These are phyloP conservation scores for Cyanocitta stelleri DNA, from an alignment of 2,113 vertebrate genomes.

Conservation along the genomic window DNA sequence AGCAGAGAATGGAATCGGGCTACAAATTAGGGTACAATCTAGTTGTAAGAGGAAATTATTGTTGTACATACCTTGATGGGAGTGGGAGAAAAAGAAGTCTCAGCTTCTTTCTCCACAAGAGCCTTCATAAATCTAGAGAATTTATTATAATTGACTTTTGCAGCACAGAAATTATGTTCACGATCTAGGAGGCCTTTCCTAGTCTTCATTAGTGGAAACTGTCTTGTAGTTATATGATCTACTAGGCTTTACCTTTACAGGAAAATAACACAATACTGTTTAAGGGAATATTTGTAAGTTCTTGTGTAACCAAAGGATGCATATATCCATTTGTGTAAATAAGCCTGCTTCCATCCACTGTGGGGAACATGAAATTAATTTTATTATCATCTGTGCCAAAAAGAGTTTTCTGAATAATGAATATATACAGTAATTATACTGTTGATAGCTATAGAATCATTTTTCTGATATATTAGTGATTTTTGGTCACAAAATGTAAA, in stretches of 20 bases:
- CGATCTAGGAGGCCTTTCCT: neutral
- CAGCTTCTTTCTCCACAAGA: neutral
- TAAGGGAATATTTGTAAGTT: neutral
- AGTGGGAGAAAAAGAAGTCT: neutral
- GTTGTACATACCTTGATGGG: neutral
- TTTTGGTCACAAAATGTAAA: neutral
- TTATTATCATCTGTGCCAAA: neutral
- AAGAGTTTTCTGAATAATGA: neutral
- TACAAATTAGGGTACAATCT: neutral
- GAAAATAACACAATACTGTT: neutral
- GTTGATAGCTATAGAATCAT: neutral
- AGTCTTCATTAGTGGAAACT: neutral
- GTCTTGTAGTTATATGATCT: neutral
- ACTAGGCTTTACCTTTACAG: neutral
- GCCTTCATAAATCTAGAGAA: neutral
- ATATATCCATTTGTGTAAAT: neutral
- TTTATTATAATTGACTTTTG: neutral
- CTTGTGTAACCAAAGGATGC: neutral
- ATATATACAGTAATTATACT: neutral
- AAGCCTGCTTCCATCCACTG: neutral
- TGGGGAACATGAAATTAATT: neutral
- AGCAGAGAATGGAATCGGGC: neutral
- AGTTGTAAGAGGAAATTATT: neutral
- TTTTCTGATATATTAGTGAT: neutral
- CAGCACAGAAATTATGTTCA: neutral